phyloP scores from a whole-genome alignment of 2,888 invertebrate genomes.

The Xanthia togata region DNA sequence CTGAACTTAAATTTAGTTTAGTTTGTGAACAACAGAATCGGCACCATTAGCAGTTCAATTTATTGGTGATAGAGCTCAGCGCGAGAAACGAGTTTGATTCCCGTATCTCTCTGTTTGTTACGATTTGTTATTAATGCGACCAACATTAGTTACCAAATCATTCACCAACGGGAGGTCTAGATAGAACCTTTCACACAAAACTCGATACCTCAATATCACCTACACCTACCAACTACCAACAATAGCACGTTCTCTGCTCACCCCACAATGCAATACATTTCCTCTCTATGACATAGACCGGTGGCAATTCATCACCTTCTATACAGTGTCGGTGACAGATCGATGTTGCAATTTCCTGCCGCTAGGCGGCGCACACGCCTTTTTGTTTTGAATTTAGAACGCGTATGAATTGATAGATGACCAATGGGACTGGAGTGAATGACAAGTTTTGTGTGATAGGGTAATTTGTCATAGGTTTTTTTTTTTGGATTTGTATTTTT shows the following conservation, averaged over 20 bases:
- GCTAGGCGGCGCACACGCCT: conserved; percentile 57
- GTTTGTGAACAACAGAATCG: no score
- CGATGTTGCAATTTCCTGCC: conserved; percentile 67
- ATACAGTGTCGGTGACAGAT: conserved; percentile 59
- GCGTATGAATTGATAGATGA: conserved; percentile 58
- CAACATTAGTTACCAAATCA: background rate
- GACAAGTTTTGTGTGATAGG: conserved; percentile 7
- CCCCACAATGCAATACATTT: conserved; percentile 44
- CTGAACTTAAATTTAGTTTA: no score
- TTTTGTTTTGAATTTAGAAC: conserved; percentile 62
- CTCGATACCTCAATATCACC: background rate
- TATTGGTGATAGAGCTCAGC: no score
- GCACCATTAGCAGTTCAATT: no score
- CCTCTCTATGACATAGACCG: conserved; percentile 38
- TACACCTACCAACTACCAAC: conserved; percentile 1
- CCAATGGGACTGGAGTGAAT: conserved; percentile 26
- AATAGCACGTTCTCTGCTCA: conserved; percentile 12
- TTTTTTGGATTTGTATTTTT: background rate
- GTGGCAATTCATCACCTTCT: conserved; percentile 59
- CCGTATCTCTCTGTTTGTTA: background rate
- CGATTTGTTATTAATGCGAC: background rate
- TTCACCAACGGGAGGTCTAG: background rate
- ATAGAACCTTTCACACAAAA: background rate
- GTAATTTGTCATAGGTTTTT: conserved; percentile 37
- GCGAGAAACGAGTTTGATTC: background rate